Conservation (phyloP, 2,888 invertebrate species). For the Scaptomyza polygonia region DNA sequence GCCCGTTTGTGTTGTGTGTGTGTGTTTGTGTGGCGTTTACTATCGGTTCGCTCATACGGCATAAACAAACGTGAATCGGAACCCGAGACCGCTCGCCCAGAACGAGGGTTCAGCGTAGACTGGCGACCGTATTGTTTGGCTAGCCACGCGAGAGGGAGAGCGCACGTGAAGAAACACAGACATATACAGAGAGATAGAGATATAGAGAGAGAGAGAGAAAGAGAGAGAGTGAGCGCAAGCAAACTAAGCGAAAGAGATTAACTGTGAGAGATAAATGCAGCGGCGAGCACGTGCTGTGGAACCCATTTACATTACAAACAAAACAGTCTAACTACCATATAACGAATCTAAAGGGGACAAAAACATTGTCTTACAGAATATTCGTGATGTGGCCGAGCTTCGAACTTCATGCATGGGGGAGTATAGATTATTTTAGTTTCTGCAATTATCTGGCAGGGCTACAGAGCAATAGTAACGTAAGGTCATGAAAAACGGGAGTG, state of each 20-base stretch:
- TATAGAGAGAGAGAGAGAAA: slow-evolving; percentile 4
- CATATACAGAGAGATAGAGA: slow-evolving; percentile 1
- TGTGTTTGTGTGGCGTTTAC: slow-evolving; percentile 9
- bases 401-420: no score
- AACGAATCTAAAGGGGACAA: no score
- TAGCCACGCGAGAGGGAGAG: slow-evolving; percentile 32
- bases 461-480: no score
- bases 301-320: slow-evolving; percentile 21
- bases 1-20: background rate
- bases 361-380: no score
- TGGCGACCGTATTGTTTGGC: slow-evolving; percentile 41
- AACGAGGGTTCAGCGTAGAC: slow-evolving; percentile 64
- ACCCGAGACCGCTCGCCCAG: slow-evolving; percentile 60
- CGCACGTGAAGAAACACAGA: slow-evolving; percentile 2
- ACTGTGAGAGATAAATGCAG: background rate
- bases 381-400: no score
- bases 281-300: slow-evolving; percentile 43
- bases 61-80: slow-evolving; percentile 37
- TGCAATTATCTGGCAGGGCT: no score
- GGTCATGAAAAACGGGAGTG: no score
- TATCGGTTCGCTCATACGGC: slow-evolving; percentile 24
- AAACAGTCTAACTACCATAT: background rate
- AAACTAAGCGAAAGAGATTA: background rate
- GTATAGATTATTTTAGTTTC: no score
- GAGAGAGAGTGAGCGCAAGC: background rate